These are phyloP conservation scores for Spilarctia lutea DNA, from an alignment of 2,888 invertebrate genomes.

Conservation along the genomic window DNA sequence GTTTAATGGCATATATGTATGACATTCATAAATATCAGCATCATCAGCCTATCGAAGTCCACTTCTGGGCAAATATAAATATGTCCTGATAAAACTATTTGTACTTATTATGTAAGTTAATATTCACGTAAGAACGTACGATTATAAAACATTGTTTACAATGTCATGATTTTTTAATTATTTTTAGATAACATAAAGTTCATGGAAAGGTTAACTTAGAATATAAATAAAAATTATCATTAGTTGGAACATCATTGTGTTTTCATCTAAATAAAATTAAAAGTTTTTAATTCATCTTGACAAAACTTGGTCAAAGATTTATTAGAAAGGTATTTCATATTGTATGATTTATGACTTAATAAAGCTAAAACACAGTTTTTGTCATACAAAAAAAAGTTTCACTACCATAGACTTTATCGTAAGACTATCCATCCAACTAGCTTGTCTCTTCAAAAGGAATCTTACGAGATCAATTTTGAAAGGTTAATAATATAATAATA, in stretches of 20 bases:
- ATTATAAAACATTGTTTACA: background rate
- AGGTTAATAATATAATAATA: too few species aligned
- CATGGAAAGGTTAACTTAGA: constrained; percentile 20
- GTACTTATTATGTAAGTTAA: background rate
- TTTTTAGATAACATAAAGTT: constrained; percentile 22
- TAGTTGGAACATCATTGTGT: background rate
- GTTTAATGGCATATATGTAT: background rate
- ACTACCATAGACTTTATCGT: too few species aligned
- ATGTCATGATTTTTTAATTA: constrained; percentile 8
- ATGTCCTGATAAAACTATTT: background rate
- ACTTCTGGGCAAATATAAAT: too few species aligned
- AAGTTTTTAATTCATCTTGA: background rate
- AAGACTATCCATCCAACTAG: too few species aligned
- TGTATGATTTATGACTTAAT: too few species aligned
- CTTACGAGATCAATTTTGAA: too few species aligned
- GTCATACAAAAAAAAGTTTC: too few species aligned
- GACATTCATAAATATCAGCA: too few species aligned
- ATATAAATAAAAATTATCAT: background rate
- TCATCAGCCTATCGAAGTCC: too few species aligned
- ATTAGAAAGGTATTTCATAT: too few species aligned
- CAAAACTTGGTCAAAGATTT: background rate
- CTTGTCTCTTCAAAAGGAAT: too few species aligned
- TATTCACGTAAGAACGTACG: background rate
- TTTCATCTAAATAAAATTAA: background rate
- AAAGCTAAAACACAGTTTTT: too few species aligned